Percentiles rank a stretch among this genome's conserved stretches.
These are phyloP conservation scores for Nasonia oneida DNA, from an alignment of 2,888 invertebrate species.

Conservation along the genomic window DNA sequence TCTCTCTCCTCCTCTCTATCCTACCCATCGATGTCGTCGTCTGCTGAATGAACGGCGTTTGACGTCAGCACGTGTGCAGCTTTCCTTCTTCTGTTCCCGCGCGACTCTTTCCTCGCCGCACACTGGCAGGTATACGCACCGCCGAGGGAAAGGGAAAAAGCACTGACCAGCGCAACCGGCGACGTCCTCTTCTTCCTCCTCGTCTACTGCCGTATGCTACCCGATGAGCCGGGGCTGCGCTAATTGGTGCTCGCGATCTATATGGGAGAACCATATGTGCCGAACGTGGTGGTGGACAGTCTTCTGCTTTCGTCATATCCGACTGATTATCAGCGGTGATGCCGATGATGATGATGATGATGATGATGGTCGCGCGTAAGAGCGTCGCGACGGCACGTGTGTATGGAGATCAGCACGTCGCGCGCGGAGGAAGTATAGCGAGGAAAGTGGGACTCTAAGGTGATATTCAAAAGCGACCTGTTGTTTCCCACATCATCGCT, in stretches of 20 bases:
- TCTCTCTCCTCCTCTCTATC: neutral
- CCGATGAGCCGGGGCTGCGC: neutral
- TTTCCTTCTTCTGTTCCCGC: neutral
- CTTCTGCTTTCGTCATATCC: constrained; percentile 14
- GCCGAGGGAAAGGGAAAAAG: constrained; percentile 23
- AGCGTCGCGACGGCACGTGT: neutral
- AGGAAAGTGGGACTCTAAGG: neutral
- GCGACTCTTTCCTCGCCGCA: neutral
- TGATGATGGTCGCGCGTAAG: neutral
- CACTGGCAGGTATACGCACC: neutral
- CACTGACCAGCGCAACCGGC: constrained; percentile 40
- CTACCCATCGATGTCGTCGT: neutral
- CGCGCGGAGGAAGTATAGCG: neutral
- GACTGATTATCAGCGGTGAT: constrained; percentile 20
- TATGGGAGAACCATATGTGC: neutral
- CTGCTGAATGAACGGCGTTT: neutral
- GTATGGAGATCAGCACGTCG: neutral
- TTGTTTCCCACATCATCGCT: no score
- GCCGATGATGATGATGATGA: neutral
- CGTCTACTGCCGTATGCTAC: neutral
- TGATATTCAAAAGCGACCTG: no score
- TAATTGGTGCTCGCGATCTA: neutral
- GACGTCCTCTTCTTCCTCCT: neutral
- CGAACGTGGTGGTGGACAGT: neutral
- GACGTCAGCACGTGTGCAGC: constrained; percentile 27